Conservation (phyloP, 2,888 invertebrate species). For the Ichneumoninae sp. region DNA sequence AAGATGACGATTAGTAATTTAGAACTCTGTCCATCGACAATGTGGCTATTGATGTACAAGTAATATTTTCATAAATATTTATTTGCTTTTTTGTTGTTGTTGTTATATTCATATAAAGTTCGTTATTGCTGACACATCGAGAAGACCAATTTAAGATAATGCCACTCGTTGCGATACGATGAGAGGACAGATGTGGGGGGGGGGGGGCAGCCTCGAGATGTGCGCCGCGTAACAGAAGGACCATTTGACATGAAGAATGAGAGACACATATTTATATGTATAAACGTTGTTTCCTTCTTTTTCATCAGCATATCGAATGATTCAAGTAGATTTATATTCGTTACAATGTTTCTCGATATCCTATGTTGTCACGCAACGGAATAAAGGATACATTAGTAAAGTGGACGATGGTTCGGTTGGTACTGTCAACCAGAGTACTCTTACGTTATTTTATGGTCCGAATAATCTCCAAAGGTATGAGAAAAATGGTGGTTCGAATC, state of each 20-base stretch:
- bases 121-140: conserved; percentile 66
- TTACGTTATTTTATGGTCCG: conserved; percentile 16
- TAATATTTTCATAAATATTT: conserved; percentile 60
- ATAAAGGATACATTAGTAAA: conserved; percentile 3
- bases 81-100: conserved; percentile 49
- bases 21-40: background rate
- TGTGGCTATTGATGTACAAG: conserved; percentile 41
- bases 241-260: conserved; percentile 9
- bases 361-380: background rate
- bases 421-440: conserved; percentile 7
- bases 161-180: conserved; percentile 46
- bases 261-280: conserved; percentile 9
- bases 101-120: conserved; percentile 59
- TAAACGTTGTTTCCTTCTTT: conserved; percentile 19
- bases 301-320: conserved; percentile 22
- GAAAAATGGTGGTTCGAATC: conserved; percentile 44
- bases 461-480: conserved; percentile 40
- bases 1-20: conserved; percentile 2
- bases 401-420: background rate
- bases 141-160: conserved; percentile 58
- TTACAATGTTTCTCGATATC: conserved; percentile 29
- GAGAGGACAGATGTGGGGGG: background rate
- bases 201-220: conserved; percentile 6
- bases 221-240: conserved; percentile 4
- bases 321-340: conserved; percentile 26